phyloP scores from a whole-genome alignment of 2,113 vertebrate genomes.

The Chaetodon trifascialis region DNA sequence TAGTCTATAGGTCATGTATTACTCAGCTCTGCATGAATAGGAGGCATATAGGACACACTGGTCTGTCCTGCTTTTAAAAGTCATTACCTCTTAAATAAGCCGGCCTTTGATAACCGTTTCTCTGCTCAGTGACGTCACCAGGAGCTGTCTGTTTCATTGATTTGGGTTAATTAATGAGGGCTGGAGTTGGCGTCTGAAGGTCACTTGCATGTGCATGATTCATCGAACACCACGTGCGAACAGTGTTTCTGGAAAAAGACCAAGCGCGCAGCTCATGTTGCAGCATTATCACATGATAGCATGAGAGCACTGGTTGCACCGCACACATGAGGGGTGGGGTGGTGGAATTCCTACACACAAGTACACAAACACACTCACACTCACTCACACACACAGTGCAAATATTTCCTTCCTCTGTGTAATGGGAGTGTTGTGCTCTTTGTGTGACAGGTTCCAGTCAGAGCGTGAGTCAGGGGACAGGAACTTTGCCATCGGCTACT shows the following conservation, averaged over 20 bases:
- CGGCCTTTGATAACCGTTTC: not conserved
- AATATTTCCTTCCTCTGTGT: slow-evolving; percentile 35
- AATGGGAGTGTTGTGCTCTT: slow-evolving; percentile 42
- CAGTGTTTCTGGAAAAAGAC: slow-evolving; percentile 19
- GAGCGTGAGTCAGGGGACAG: slow-evolving; percentile 97
- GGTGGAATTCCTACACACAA: slow-evolving; percentile 23
- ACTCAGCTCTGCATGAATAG: not conserved
- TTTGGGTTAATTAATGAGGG: not conserved
- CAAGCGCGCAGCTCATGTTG: slow-evolving; percentile 21
- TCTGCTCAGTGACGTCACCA: not conserved
- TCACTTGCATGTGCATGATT: slow-evolving; percentile 14
- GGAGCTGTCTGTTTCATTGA: not conserved
- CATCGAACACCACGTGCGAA: not conserved
- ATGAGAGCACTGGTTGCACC: slow-evolving; percentile 24
- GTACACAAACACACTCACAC: not conserved
- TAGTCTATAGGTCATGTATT: not conserved
- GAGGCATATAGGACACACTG: not conserved
- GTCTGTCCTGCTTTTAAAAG: too few relatives aligned
- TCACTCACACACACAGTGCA: not conserved
- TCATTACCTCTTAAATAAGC: too few relatives aligned
- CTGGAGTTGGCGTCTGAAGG: not conserved
- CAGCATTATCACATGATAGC: slow-evolving; percentile 32
- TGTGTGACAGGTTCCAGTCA: slow-evolving; percentile 92
- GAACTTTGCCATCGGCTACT: slow-evolving; percentile 99
- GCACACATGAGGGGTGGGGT: slow-evolving; percentile 7